Conservation (phyloP, 2,797 vertebrate genomes). For the Lacerta viridis region DNA sequence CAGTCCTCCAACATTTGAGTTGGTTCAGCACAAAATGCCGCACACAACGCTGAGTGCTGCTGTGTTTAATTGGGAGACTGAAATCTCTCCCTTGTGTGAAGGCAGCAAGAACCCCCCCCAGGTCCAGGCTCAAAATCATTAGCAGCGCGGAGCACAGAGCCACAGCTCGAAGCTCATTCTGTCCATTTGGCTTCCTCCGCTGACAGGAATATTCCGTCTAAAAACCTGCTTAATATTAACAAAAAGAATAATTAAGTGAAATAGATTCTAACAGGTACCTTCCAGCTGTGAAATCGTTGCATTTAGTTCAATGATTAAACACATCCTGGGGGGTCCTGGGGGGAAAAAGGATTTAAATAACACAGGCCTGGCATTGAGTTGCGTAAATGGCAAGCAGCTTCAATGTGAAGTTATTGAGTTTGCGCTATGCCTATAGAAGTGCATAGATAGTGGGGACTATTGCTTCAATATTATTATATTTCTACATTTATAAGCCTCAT, state of each 20-base stretch:
- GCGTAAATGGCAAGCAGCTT: constrained; percentile 59
- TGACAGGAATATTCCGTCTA: constrained; percentile 67
- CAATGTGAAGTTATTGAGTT: not conserved
- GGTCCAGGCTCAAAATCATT: constrained; percentile 51
- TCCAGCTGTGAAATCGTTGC: constrained; percentile 75
- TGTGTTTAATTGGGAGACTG: constrained; percentile 45
- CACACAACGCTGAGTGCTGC: constrained; percentile 9
- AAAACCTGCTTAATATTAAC: constrained; percentile 77
- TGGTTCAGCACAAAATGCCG: constrained; percentile 29
- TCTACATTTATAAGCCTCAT: constrained; percentile 8
- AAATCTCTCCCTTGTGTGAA: constrained; percentile 45
- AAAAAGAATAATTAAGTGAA: constrained; percentile 76
- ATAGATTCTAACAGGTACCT: constrained; percentile 72
- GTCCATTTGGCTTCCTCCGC: constrained; percentile 65
- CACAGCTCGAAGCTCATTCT: constrained; percentile 50
- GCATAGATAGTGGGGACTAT: not conserved
- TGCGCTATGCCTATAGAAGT: constrained; percentile 10
- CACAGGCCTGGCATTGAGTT: constrained; percentile 67
- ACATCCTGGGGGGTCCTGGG: constrained; percentile 71
- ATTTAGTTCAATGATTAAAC: constrained; percentile 75
- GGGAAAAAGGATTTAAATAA: constrained; percentile 74
- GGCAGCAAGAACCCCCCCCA: constrained; percentile 27
- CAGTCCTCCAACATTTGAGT: not conserved
- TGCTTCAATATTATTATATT: constrained; percentile 7
- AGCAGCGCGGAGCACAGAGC: constrained; percentile 49